Conservation (phyloP, 2,888 invertebrate species). For the Xestia ashworthii region DNA sequence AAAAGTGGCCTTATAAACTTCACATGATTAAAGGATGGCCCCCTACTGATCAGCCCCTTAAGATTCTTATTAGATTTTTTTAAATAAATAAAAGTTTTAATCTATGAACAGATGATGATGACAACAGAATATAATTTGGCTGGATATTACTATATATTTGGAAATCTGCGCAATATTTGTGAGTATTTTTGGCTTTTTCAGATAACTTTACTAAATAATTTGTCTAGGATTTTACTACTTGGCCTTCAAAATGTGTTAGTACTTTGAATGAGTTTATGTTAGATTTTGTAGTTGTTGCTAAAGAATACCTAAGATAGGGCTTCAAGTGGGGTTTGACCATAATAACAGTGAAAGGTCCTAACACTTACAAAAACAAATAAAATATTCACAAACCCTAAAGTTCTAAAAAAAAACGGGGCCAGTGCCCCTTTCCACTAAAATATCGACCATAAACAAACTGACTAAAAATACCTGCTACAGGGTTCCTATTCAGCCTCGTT, state of each 20-base stretch:
- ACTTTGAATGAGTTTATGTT: no score
- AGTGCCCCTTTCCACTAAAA: slow-evolving; percentile 14
- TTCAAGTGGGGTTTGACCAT: neutral
- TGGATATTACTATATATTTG: neutral
- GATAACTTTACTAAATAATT: neutral
- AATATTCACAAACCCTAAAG: slow-evolving; percentile 23
- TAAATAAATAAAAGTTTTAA: neutral
- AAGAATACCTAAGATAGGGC: no score
- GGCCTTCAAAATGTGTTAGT: neutral
- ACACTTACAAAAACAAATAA: neutral
- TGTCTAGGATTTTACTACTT: neutral
- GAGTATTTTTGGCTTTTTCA: neutral
- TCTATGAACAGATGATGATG: neutral
- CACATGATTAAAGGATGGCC: no score
- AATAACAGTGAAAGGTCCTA: neutral
- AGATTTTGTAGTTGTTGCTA: neutral
- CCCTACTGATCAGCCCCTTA: neutral
- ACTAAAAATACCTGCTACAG: slow-evolving; percentile 53
- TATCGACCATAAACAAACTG: slow-evolving; percentile 46
- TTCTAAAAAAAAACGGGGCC: slow-evolving; percentile 27
- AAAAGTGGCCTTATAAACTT: no score
- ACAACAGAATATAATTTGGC: neutral
- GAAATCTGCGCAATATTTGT: neutral
- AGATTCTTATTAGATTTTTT: neutral
- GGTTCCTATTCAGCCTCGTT: slow-evolving; percentile 42